Evolutionary conservation across 2,888 invertebrate genomes (phyloP), one percentile per base, ranked within the genome.

Genomic region (Thumatha senex): DNA sequence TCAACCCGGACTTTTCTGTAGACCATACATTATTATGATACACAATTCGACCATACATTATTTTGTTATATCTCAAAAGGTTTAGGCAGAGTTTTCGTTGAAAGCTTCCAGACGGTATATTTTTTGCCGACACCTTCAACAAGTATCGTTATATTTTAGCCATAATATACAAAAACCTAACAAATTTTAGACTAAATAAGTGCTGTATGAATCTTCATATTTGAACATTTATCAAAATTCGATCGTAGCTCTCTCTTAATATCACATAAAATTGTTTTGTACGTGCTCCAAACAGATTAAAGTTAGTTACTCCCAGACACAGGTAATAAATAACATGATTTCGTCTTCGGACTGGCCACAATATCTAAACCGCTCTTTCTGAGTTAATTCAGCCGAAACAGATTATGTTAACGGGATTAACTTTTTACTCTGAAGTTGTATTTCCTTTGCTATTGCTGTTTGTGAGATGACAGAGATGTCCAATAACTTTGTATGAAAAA

Each of bases 271-370:
- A 87, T 86, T 79, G 69, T 78, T 75, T 70, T 72, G 72, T 80
- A 84, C 83, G 84, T 84, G 82, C 84, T 82, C 82, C 80, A 75
- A 77, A 67, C 67, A 88, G 90, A 90, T 90, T 91, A 89, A 83
- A 89, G 73, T 80, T 82, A 82, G 78, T 75, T 78, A 77, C 73
- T 81, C 80, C 76, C 77, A 74, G 82, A 74, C 78, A 72, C 64
- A 69, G 72, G 88, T 74, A 88, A 90, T 91, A 91, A 90, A 90
- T 90, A 90, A 89, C 84, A 72, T 76, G 89, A 90, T 91, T 86
- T 87, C 85, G 81, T 86, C 82, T 85, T 78, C 69, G 79, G 84
- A 84, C 83, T 79, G 74, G 77, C 80, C 74, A 80, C 70, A 77
- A 75, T 76, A 52, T 67, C 75, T 79, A 76, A 79, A 74, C 71